Conservation (phyloP, 2,888 invertebrate genomes). For the Mythimna loreyi region DNA sequence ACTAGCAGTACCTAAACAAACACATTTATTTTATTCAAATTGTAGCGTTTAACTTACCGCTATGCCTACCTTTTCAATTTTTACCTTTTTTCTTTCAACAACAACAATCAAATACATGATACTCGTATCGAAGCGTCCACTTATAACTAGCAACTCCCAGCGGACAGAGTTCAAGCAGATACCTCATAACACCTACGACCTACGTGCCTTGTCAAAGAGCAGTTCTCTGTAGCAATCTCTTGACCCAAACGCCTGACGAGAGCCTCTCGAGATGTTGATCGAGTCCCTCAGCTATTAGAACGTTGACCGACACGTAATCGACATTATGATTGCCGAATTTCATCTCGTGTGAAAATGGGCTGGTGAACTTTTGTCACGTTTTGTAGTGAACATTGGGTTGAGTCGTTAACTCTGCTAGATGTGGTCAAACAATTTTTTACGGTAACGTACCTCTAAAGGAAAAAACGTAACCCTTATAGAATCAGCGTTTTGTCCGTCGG, state of each 20-base stretch:
- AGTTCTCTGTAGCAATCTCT: conserved; percentile 33
- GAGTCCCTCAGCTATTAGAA: conserved; percentile 38
- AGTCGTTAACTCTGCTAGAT: not conserved
- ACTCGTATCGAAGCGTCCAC: not conserved
- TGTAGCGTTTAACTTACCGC: not conserved
- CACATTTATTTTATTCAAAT: too few relatives aligned
- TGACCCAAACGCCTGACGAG: conserved; percentile 36
- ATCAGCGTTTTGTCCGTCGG: too few relatives aligned
- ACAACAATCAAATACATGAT: conserved; percentile 6
- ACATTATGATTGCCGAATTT: conserved; percentile 21
- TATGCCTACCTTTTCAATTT: not conserved
- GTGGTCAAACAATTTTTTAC: too few relatives aligned
- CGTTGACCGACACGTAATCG: conserved; percentile 23
- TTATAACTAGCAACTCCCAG: conserved; percentile 17
- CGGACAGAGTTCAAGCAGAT: conserved; percentile 18
- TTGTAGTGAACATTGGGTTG: not conserved
- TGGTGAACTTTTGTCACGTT: conserved; percentile 10
- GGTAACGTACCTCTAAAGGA: too few relatives aligned
- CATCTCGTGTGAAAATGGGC: not conserved
- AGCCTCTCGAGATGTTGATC: conserved; percentile 35
- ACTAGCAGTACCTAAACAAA: too few relatives aligned
- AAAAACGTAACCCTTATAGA: too few relatives aligned
- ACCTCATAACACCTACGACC: conserved; percentile 23
- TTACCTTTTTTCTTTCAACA: not conserved
- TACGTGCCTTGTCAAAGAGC: conserved; percentile 43